A percentile compares a stretch with the other conserved stretches of the same genome.
phyloP scores from a whole-genome alignment of 1,140 invertebrate species.

The Littorina saxatilis region DNA sequence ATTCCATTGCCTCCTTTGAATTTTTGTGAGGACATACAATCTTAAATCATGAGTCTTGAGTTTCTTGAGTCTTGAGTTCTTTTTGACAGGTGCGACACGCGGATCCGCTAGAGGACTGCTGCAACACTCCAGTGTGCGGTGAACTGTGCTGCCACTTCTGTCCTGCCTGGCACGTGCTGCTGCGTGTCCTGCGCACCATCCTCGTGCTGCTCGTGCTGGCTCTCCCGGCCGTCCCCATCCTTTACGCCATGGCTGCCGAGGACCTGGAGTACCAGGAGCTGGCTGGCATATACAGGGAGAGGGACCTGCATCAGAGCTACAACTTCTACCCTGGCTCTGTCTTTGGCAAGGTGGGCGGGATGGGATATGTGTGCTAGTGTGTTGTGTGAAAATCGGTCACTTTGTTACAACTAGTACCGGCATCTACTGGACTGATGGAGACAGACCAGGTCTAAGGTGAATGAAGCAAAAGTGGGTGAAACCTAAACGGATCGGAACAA shows the following conservation, averaged over 20 bases:
- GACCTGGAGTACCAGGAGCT: constrained; percentile 37
- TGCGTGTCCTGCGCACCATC: constrained; percentile 25
- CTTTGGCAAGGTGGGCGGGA: constrained; percentile 25
- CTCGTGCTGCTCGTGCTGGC: constrained; percentile 32
- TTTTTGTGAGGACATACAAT: too few species aligned
- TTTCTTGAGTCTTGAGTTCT: too few species aligned
- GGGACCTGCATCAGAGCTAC: constrained; percentile 28
- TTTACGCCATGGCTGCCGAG: constrained; percentile 32
- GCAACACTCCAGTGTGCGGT: constrained; percentile 25
- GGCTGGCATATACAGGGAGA: background rate
- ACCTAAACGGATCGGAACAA: too few species aligned
- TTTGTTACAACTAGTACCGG: too few species aligned
- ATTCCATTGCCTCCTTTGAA: too few species aligned
- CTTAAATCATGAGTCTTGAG: too few species aligned
- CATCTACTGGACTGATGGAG: too few species aligned
- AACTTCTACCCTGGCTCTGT: constrained; percentile 33
- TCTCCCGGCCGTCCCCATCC: constrained; percentile 25
- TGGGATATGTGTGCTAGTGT: too few species aligned
- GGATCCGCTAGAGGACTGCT: constrained; percentile 37
- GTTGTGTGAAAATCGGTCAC: too few species aligned
- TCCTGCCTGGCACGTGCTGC: constrained; percentile 33
- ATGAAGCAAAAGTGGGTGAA: too few species aligned
- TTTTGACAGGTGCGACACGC: constrained; percentile 29
- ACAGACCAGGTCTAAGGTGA: too few species aligned
- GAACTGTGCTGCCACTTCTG: constrained; percentile 19